A percentile compares a stretch with the other conserved stretches of the same genome.
Conservation (phyloP, 2,113 vertebrate species). For the Grammomys dolichurus region DNA sequence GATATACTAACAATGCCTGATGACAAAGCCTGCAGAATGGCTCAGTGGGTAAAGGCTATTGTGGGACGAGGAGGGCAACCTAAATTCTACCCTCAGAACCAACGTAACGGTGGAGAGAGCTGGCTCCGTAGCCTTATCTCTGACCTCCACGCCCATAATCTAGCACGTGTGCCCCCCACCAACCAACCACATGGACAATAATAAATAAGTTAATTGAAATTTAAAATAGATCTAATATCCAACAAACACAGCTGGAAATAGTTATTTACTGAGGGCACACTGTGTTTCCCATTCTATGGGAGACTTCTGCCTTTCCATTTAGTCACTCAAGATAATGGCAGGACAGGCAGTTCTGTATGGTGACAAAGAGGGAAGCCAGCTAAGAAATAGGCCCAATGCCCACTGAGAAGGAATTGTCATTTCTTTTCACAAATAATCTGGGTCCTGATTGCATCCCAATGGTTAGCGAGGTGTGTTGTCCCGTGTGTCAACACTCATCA, state of each 20-base stretch:
- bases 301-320: not conserved
- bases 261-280: not conserved
- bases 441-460: not conserved
- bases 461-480: not conserved
- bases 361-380: constrained; percentile 10
- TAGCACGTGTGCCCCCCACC: not conserved
- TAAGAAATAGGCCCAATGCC: not conserved
- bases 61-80: not conserved
- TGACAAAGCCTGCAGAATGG: not conserved
- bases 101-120: not conserved
- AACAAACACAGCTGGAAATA: not conserved
- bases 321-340: not conserved
- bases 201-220: not conserved
- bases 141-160: not conserved
- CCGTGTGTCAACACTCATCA: not conserved
- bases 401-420: not conserved
- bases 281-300: not conserved
- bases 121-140: not conserved
- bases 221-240: not conserved
- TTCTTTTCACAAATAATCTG: constrained; percentile 27
- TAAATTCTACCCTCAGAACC: not conserved
- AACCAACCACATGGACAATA: not conserved
- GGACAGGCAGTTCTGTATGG: not conserved
- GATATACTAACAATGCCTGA: not conserved
- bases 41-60: not conserved